phyloP scores from a whole-genome alignment of 2,888 invertebrate species.

The Dasysyrphus tricinctus region DNA sequence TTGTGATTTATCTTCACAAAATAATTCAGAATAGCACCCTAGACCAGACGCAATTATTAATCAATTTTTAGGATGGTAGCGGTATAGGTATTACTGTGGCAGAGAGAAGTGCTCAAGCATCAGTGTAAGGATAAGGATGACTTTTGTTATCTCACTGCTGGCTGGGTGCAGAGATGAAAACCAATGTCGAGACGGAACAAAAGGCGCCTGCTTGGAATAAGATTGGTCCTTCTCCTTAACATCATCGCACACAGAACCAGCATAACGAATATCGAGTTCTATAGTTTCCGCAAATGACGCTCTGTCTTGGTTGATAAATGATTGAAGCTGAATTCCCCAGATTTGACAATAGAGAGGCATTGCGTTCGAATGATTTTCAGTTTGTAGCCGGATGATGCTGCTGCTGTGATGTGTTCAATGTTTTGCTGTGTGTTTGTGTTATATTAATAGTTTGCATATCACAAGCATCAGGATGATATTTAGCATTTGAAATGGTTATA shows the following conservation, averaged over 20 bases:
- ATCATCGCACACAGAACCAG: not conserved
- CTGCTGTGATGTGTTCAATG: constrained; percentile 5
- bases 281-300: constrained; percentile 42
- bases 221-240: constrained; percentile 9
- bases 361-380: constrained; percentile 51
- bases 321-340: constrained; percentile 64
- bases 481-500: constrained; percentile 27
- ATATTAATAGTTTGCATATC: not conserved
- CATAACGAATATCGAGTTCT: constrained; percentile 15
- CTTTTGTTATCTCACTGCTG: constrained; percentile 7
- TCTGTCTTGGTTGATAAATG: constrained; percentile 73
- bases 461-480: not conserved
- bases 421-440: not conserved
- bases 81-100: constrained; percentile 7
- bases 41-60: constrained; percentile 69
- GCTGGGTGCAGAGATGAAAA: not conserved
- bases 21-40: constrained; percentile 60
- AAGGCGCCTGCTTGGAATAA: constrained; percentile 40
- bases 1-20: constrained; percentile 69
- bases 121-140: constrained; percentile 29
- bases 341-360: constrained; percentile 66
- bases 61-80: constrained; percentile 50
- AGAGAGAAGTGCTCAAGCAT: constrained; percentile 8
- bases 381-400: constrained; percentile 43
- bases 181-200: constrained; percentile 34